Evolutionary conservation across 2,888 invertebrate genomes (phyloP).

Genomic region (Serripes groenlandicus): DNA sequence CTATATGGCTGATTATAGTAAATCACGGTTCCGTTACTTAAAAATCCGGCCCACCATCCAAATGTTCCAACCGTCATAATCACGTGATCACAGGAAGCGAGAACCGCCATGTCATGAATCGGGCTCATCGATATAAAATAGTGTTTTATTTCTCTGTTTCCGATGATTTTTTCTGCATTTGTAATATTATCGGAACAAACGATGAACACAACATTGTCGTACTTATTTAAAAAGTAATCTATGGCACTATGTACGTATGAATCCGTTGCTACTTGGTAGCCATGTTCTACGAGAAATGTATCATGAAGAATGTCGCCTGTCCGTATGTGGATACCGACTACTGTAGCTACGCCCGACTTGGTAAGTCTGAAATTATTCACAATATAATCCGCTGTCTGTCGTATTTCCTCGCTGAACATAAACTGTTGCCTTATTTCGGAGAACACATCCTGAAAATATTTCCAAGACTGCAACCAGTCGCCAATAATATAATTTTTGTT

Average conservation of each 20-base stretch:
- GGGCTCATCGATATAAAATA: slow-evolving; percentile 10
- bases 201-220: slow-evolving; percentile 48
- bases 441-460: slow-evolving; percentile 14
- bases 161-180: slow-evolving; percentile 37
- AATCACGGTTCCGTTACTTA: slow-evolving; percentile 53
- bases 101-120: slow-evolving; percentile 51
- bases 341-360: background rate
- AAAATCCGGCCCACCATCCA: slow-evolving; percentile 65
- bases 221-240: slow-evolving; percentile 37
- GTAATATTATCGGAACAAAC: slow-evolving; percentile 58
- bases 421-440: slow-evolving; percentile 6
- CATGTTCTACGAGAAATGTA: background rate
- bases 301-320: slow-evolving; percentile 6
- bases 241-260: slow-evolving; percentile 15
- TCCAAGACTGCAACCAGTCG: slow-evolving; percentile 21
- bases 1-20: slow-evolving; percentile 55
- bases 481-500: slow-evolving; percentile 7
- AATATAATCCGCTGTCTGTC: background rate
- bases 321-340: slow-evolving; percentile 15
- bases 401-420: slow-evolving; percentile 7
- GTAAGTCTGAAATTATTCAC: background rate
- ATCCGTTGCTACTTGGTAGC: slow-evolving; percentile 2
- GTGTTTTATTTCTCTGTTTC: slow-evolving; percentile 23
- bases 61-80: slow-evolving; percentile 56
- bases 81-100: slow-evolving; percentile 58